A percentile compares a stretch with the other conserved stretches of the same genome.
Evolutionary conservation across 2,113 vertebrate species (phyloP).

Genomic region (Pseudopodoces humilis): DNA sequence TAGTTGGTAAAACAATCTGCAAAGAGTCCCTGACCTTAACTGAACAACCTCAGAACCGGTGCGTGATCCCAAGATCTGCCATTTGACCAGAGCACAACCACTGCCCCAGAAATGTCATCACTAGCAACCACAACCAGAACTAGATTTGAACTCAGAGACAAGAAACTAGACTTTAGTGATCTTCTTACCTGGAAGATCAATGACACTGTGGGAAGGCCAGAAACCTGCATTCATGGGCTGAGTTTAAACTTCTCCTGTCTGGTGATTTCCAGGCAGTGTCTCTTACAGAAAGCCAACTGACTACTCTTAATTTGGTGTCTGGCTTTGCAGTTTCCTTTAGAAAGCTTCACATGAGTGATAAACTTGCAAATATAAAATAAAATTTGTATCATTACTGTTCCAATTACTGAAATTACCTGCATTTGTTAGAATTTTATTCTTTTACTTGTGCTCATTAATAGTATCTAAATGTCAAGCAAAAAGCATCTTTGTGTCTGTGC

Average conservation of each 20-base stretch:
- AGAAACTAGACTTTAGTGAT: conserved; percentile 27
- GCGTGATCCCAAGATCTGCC: neutral
- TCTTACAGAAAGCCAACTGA: neutral
- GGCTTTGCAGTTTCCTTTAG: neutral
- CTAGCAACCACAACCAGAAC: neutral
- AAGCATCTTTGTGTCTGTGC: neutral
- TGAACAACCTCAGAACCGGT: neutral
- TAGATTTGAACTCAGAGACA: conserved; percentile 12
- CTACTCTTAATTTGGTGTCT: neutral
- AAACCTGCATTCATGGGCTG: neutral
- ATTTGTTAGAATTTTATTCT: neutral
- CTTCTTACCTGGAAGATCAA: neutral
- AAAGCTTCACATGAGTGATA: neutral
- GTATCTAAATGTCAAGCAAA: conserved; percentile 40
- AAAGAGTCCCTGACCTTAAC: neutral
- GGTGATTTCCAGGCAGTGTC: neutral
- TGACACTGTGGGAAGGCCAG: neutral
- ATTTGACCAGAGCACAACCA: neutral
- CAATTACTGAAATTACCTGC: neutral
- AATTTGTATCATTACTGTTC: neutral
- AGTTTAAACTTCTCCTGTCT: neutral
- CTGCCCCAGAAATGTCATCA: neutral
- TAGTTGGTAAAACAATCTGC: neutral
- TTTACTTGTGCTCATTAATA: neutral
- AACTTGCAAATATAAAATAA: conserved; percentile 7